phyloP scores from a whole-genome alignment of 2,888 invertebrate species.

The Himalopsyche tibetana region DNA sequence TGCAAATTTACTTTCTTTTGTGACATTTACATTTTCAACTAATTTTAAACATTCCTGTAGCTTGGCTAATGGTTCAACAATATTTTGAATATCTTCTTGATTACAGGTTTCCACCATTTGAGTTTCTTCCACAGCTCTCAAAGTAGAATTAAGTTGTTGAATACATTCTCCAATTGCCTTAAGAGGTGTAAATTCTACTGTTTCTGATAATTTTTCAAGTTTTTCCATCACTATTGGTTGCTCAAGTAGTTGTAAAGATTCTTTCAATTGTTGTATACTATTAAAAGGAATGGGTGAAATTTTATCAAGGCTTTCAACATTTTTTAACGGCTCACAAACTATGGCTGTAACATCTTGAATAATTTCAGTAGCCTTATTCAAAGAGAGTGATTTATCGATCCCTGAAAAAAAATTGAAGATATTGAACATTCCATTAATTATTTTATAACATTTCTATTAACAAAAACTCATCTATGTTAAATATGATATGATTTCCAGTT shows the following conservation, averaged over 20 bases:
- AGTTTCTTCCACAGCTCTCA: background rate
- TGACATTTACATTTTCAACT: constrained; percentile 6
- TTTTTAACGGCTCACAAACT: background rate
- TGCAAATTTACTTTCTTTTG: background rate
- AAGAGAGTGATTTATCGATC: background rate
- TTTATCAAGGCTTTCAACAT: background rate
- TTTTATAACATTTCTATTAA: no score
- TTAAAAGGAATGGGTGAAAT: background rate
- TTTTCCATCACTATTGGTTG: constrained; percentile 37
- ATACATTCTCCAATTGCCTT: constrained; percentile 48
- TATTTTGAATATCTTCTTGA: constrained; percentile 1
- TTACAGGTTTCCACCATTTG: background rate
- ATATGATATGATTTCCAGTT: no score
- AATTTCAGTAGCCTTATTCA: background rate
- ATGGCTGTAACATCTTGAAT: background rate
- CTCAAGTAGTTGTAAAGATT: constrained; percentile 6
- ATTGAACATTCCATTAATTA: no score
- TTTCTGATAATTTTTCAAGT: constrained; percentile 27
- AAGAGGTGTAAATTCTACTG: constrained; percentile 58
- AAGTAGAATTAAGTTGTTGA: background rate
- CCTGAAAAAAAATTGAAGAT: background rate
- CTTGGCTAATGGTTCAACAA: background rate
- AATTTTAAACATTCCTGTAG: constrained; percentile 22
- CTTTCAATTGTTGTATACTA: constrained; percentile 7
- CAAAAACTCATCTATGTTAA: no score